Evolutionary conservation across 2,113 vertebrate species (phyloP).

Genomic region (Crypturellus undulatus): DNA sequence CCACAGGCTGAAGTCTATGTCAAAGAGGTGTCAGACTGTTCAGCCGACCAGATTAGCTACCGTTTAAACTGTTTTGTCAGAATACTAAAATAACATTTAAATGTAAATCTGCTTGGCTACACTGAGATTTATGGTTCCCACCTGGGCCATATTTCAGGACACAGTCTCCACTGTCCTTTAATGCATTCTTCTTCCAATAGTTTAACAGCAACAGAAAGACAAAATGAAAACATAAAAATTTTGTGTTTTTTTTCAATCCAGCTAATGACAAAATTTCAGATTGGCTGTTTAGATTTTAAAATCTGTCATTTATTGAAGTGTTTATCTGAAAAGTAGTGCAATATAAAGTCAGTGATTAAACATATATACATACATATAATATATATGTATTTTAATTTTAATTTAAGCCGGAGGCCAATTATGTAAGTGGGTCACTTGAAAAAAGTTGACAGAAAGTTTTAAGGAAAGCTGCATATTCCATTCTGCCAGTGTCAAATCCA

Average conservation of each 20-base stretch:
- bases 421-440: constrained; percentile 64
- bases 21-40: not conserved
- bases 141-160: constrained; percentile 46
- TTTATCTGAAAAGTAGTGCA: not conserved
- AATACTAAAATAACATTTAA: constrained; percentile 54
- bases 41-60: not conserved
- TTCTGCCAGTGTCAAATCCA: constrained; percentile 71
- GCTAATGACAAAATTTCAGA: constrained; percentile 38
- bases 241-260: constrained; percentile 37
- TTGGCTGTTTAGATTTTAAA: constrained; percentile 38
- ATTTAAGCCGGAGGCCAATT: constrained; percentile 63
- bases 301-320: constrained; percentile 8
- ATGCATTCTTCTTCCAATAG: constrained; percentile 54
- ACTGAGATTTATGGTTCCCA: constrained; percentile 55
- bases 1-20: not conserved
- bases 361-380: not conserved
- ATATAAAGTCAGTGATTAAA: constrained; percentile 38
- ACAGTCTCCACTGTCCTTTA: constrained; percentile 49
- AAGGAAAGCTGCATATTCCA: constrained; percentile 49
- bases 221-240: constrained; percentile 30
- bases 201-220: constrained; percentile 59
- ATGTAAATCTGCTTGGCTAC: constrained; percentile 23
- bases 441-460: constrained; percentile 57
- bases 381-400: not conserved
- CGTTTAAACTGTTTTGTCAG: not conserved